Conservation (phyloP, 2,113 vertebrate genomes). For the Oncorhynchus kisutch region DNA sequence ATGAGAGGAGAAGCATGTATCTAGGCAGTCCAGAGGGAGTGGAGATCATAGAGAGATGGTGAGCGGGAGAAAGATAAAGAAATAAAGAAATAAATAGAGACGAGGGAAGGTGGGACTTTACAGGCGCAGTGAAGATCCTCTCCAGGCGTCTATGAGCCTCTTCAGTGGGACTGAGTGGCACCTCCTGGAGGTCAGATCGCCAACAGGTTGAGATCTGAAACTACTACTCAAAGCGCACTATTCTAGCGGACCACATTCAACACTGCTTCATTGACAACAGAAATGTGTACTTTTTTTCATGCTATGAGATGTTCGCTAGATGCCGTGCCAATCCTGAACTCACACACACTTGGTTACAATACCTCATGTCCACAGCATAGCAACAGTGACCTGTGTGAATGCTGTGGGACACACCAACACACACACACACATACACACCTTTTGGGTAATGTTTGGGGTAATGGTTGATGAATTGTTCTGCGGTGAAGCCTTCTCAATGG, state of each 20-base stretch:
- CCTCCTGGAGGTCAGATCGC: conserved; percentile 83
- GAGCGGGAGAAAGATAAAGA: neutral
- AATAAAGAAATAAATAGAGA: neutral
- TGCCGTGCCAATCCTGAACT: neutral
- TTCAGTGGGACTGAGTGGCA: conserved; percentile 77
- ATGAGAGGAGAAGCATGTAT: neutral
- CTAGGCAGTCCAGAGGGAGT: neutral
- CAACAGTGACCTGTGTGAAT: neutral
- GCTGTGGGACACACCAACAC: neutral
- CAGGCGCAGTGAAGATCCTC: conserved; percentile 88
- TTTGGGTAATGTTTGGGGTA: conserved; percentile 21
- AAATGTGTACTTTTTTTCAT: neutral
- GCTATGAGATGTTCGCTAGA: neutral
- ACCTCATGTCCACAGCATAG: conserved; percentile 2
- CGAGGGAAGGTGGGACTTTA: conserved; percentile 65
- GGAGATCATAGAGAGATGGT: neutral
- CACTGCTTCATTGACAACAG: neutral
- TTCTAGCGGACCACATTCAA: neutral
- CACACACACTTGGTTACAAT: conserved; percentile 3
- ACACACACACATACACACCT: conserved; percentile 20
- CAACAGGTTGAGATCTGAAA: conserved; percentile 58
- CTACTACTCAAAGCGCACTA: neutral
- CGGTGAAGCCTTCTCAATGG: conserved; percentile 21
- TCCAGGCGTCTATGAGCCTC: conserved; percentile 87
- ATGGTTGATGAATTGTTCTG: conserved; percentile 17